Percentiles rank a stretch among this genome's conserved stretches.
These are phyloP conservation scores for Amphipyra berbera DNA, from an alignment of 2,888 invertebrate species.

Conservation along the genomic window DNA sequence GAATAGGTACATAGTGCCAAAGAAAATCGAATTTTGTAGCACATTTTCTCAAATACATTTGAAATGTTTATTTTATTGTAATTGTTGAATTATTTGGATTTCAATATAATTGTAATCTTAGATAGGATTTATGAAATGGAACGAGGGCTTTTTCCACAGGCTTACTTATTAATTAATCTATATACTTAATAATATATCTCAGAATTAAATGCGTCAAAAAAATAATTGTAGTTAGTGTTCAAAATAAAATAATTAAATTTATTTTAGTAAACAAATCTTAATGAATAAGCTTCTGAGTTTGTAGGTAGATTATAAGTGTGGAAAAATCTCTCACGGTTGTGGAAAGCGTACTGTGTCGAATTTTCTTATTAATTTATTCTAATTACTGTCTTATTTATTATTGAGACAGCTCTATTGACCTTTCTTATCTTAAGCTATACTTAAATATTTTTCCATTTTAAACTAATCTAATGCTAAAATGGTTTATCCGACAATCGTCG, in stretches of 20 bases:
- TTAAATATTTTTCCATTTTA: conserved; percentile 48
- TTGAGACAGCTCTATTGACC: conserved; percentile 45
- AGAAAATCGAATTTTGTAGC: conserved; percentile 67
- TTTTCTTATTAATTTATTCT: conserved; percentile 50
- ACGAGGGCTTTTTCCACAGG: conserved; percentile 43
- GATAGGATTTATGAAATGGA: conserved; percentile 53
- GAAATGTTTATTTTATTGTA: conserved; percentile 38
- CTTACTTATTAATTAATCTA: neutral
- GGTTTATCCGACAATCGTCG: conserved; percentile 12
- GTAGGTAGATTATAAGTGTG: conserved; percentile 12
- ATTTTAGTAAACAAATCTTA: too few species aligned
- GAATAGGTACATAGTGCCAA: conserved; percentile 60
- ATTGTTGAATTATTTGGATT: conserved; percentile 30
- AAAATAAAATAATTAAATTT: too few species aligned
- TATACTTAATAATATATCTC: too few species aligned
- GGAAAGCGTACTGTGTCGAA: conserved; percentile 44
- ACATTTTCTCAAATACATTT: conserved; percentile 44
- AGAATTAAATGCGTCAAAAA: too few species aligned
- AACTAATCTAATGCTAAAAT: conserved; percentile 37
- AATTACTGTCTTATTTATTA: conserved; percentile 38
- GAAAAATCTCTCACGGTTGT: conserved; percentile 57
- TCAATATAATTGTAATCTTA: conserved; percentile 39
- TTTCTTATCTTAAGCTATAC: conserved; percentile 54
- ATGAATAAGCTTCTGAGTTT: too few species aligned
- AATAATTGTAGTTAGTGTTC: too few species aligned